A percentile compares a stretch with the other conserved stretches of the same genome.
These are phyloP conservation scores for Plodia interpunctella DNA, from an alignment of 1,140 invertebrate genomes.

Conservation along the genomic window DNA sequence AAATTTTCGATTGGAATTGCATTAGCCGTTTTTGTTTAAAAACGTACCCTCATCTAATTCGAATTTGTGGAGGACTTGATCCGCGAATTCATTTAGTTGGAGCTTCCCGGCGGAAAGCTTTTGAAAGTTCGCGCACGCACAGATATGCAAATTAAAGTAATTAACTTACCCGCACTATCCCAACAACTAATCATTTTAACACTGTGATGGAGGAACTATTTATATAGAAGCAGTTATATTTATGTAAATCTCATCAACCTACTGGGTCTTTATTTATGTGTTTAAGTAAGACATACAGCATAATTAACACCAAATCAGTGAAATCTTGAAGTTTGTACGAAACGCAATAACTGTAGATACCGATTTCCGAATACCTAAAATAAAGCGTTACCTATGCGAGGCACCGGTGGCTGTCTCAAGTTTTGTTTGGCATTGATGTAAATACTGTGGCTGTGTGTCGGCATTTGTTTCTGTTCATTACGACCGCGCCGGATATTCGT, in stretches of 20 bases:
- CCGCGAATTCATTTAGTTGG: slow-evolving; percentile 44
- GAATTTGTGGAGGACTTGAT: slow-evolving; percentile 56
- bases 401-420: background rate
- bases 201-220: slow-evolving; percentile 6
- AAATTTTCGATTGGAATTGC: slow-evolving; percentile 41
- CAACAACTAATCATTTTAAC: slow-evolving; percentile 10
- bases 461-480: slow-evolving; percentile 26
- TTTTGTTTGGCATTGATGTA: slow-evolving; percentile 1
- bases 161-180: slow-evolving; percentile 12
- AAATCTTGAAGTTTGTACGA: too few species aligned
- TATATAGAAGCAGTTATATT: background rate
- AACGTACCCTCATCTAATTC: slow-evolving; percentile 54
- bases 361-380: background rate
- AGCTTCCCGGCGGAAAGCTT: slow-evolving; percentile 19
- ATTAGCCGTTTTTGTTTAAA: slow-evolving; percentile 47
- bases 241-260: background rate
- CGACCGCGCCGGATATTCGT: slow-evolving; percentile 9
- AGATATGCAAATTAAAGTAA: slow-evolving; percentile 21
- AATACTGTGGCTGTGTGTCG: background rate
- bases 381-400: background rate
- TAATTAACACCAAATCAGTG: too few species aligned
- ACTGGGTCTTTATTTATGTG: too few species aligned
- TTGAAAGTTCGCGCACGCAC: slow-evolving; percentile 19
- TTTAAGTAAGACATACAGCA: too few species aligned
- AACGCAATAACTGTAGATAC: too few species aligned